phyloP scores from a whole-genome alignment of 2,888 invertebrate species.

The Balanococcus diminutus region DNA sequence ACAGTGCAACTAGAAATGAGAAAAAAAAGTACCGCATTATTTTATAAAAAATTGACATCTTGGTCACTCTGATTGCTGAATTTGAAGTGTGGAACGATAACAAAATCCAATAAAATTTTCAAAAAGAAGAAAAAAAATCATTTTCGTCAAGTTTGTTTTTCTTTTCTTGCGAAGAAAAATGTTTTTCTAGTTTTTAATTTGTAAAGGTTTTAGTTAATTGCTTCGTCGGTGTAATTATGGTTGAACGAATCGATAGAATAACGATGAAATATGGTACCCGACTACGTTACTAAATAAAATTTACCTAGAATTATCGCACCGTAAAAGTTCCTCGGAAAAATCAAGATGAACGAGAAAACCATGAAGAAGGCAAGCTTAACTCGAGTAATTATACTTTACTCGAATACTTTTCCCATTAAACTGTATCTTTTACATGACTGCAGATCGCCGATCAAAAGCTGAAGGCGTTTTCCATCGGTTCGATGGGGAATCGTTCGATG shows the following conservation, averaged over 20 bases:
- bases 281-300: not conserved
- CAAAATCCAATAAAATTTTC: not conserved
- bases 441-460: slow-evolving; percentile 74
- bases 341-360: slow-evolving; percentile 45
- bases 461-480: slow-evolving; percentile 76
- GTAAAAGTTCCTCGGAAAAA: not conserved
- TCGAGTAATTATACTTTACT: not conserved
- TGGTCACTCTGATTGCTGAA: not conserved
- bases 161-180: too few relatives aligned
- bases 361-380: slow-evolving; percentile 28
- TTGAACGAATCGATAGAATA: not conserved
- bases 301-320: not conserved
- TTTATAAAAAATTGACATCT: not conserved
- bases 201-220: too few relatives aligned
- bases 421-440: slow-evolving; percentile 42
- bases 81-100: not conserved
- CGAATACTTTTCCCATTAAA: slow-evolving; percentile 10
- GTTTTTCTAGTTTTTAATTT: too few relatives aligned
- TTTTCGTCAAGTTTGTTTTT: not conserved
- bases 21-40: too few relatives aligned
- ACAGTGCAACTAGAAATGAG: too few relatives aligned
- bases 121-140: not conserved
- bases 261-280: not conserved
- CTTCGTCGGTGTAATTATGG: not conserved
- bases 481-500: slow-evolving; percentile 74